These are phyloP conservation scores for Xenopus tropicalis DNA, from an alignment of 2,113 vertebrate genomes.

Conservation along the genomic window UCB_Xtro_10.0 CM004443.2:145117001-145117500, in stretches of 20 bases:
- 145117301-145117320: slow-evolving; percentile 27
- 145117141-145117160: slow-evolving; percentile 6
- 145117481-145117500: too few species aligned
- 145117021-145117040: neutral
- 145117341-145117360: neutral
- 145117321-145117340: slow-evolving; percentile 14
- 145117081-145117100: neutral
- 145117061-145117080: neutral
- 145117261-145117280: slow-evolving; percentile 29
- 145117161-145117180: slow-evolving; percentile 20
- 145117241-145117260: slow-evolving; percentile 28
- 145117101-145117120: neutral
- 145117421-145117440: neutral
- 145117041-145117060: neutral
- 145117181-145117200: slow-evolving; percentile 9
- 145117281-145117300: slow-evolving; percentile 28
- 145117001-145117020: too few species aligned
- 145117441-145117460: neutral
- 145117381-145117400: neutral
- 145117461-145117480: neutral
- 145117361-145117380: neutral
- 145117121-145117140: neutral
- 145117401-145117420: neutral
- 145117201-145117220: slow-evolving; percentile 26
- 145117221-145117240: slow-evolving; percentile 34